Evolutionary conservation across 2,888 invertebrate genomes (phyloP).

Genomic region (Drosophila siamana): DNA sequence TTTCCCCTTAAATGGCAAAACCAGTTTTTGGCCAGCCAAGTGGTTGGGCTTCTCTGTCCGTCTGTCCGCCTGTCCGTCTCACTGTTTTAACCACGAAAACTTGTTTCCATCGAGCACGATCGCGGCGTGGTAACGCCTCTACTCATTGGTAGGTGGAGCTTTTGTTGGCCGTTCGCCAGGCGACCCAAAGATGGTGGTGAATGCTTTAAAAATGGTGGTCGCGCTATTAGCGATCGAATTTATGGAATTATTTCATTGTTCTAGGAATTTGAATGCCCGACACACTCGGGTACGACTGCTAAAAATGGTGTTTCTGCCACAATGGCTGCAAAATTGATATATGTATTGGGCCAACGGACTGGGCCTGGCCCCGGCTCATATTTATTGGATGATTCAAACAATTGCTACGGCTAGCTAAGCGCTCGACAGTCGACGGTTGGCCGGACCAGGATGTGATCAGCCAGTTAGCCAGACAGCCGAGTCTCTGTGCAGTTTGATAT

Average conservation of each 20-base stretch:
- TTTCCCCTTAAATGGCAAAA: conserved; percentile 60
- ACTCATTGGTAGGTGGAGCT: conserved; percentile 73
- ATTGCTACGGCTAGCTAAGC: conserved; percentile 50
- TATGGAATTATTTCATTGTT: conserved; percentile 82
- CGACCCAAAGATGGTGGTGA: conserved; percentile 73
- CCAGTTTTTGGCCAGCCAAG: conserved; percentile 64
- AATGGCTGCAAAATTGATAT: conserved; percentile 74
- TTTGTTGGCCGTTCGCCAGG: conserved; percentile 41
- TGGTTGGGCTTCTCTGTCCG: conserved; percentile 14
- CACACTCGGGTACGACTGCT: conserved; percentile 21
- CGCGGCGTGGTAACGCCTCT: conserved; percentile 64
- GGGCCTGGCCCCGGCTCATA: conserved; percentile 50
- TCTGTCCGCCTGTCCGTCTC: too few species aligned
- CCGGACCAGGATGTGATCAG: conserved; percentile 40
- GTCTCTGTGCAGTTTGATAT: conserved; percentile 61
- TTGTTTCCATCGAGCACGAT: conserved; percentile 63
- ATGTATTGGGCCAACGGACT: conserved; percentile 38
- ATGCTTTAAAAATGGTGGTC: conserved; percentile 80
- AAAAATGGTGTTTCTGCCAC: conserved; percentile 68
- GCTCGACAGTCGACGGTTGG: background rate
- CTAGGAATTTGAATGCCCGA: conserved; percentile 77
- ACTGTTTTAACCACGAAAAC: conserved; percentile 63
- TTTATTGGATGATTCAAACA: conserved; percentile 72
- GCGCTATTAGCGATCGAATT: conserved; percentile 78
- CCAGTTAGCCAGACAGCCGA: conserved; percentile 1